Evolutionary conservation across 2,888 invertebrate genomes (phyloP).

Genomic region (Coenonympha arcania): DNA sequence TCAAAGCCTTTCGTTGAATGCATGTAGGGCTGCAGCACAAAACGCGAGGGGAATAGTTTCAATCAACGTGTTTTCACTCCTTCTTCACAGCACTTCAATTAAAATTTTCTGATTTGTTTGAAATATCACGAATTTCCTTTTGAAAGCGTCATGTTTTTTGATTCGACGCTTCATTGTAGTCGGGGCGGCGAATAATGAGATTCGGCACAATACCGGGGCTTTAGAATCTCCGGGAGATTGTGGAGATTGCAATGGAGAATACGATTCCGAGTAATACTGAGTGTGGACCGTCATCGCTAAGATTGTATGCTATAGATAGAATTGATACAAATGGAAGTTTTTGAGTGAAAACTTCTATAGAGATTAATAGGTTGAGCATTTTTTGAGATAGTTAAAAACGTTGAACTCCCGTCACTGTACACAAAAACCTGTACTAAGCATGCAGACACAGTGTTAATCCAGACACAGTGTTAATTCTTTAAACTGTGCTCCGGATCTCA

Average conservation of each 20-base stretch:
- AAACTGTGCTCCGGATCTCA: no score
- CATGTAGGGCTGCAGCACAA: not conserved
- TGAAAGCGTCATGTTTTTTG: constrained; percentile 7
- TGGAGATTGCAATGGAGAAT: not conserved
- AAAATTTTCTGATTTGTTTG: constrained; percentile 20
- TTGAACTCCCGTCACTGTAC: no score
- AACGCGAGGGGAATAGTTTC: constrained; percentile 18
- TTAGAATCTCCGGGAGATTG: not conserved
- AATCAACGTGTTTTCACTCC: constrained; percentile 21
- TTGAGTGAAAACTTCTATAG: no score
- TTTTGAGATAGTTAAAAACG: no score
- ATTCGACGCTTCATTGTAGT: not conserved
- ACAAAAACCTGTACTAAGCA: no score
- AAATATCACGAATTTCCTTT: constrained; percentile 17
- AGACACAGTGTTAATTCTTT: no score
- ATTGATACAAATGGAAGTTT: no score
- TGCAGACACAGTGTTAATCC: no score
- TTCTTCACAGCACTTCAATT: constrained; percentile 21
- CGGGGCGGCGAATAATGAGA: not conserved
- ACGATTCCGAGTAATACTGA: no score
- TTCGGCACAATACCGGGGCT: not conserved
- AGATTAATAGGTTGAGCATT: no score
- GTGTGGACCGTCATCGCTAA: no score
- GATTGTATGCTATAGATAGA: no score
- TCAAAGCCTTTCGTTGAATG: not conserved